phyloP scores from a whole-genome alignment of 2,797 vertebrate species.

The Crypturellus tataupa region DNA sequence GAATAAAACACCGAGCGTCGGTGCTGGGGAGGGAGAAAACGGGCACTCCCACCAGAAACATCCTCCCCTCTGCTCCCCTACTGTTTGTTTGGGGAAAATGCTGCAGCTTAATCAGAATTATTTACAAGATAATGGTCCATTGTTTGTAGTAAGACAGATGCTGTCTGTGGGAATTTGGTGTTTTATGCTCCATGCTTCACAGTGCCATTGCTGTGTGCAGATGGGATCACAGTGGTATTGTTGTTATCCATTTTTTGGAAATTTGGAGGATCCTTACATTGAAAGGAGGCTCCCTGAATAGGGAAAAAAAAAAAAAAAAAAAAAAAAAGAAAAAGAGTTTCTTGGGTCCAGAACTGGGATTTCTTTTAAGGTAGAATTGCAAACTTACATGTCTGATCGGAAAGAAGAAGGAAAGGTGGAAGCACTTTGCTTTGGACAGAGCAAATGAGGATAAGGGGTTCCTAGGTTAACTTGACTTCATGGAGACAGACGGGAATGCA shows the following conservation, averaged over 20 bases:
- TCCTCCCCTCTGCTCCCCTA: slow-evolving; percentile 66
- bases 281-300: slow-evolving; percentile 54
- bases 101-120: slow-evolving; percentile 86
- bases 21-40: slow-evolving; percentile 58
- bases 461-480: not conserved
- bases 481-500: not conserved
- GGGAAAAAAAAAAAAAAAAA: not conserved
- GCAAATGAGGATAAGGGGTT: not conserved
- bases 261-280: slow-evolving; percentile 68
- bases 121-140: slow-evolving; percentile 88
- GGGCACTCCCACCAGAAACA: slow-evolving; percentile 48
- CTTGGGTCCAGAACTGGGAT: not conserved
- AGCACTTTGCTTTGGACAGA: not conserved
- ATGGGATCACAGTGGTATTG: slow-evolving; percentile 79
- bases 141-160: slow-evolving; percentile 86
- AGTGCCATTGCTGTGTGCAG: slow-evolving; percentile 79
- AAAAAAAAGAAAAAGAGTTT: not conserved
- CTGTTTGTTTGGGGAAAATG: slow-evolving; percentile 79
- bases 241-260: slow-evolving; percentile 74
- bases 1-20: slow-evolving; percentile 31
- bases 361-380: slow-evolving; percentile 43
- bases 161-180: slow-evolving; percentile 85
- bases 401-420: not conserved
- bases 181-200: slow-evolving; percentile 80
- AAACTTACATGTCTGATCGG: rapidly evolving